Evolutionary conservation across 1,140 invertebrate genomes (phyloP).

Genomic region (Scaptomyza hsui): DNA sequence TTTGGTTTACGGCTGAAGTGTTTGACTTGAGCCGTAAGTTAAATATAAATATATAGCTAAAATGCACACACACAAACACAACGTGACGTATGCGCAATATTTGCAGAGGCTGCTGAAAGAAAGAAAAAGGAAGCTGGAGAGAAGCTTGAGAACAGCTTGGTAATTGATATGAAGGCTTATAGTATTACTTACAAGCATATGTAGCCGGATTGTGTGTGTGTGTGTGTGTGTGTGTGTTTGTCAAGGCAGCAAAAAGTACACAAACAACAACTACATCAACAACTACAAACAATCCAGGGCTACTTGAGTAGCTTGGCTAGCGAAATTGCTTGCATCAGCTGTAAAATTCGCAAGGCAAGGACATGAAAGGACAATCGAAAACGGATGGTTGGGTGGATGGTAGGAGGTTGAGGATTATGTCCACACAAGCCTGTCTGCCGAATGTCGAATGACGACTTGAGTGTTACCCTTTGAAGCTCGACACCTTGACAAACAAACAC

Average conservation of each 20-base stretch:
- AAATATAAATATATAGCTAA: conserved; percentile 39
- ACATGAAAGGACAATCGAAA: conserved; percentile 30
- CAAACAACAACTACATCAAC: too few relatives aligned
- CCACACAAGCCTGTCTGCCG: neutral
- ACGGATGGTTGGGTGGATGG: too few relatives aligned
- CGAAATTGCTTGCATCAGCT: conserved; percentile 46
- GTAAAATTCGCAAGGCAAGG: conserved; percentile 17
- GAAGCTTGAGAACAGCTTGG: conserved; percentile 26
- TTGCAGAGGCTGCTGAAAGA: conserved; percentile 13
- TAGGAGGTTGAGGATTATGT: neutral
- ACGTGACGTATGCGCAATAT: conserved; percentile 53
- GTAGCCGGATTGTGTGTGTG: conserved; percentile 6
- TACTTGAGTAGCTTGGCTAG: conserved; percentile 16
- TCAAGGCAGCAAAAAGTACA: conserved; percentile 16
- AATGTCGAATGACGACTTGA: conserved; percentile 15
- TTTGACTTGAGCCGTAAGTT: conserved; percentile 62
- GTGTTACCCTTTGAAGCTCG: conserved; percentile 23
- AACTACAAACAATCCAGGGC: conserved; percentile 2
- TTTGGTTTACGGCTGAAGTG: conserved; percentile 58
- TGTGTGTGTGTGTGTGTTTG: conserved; percentile 16
- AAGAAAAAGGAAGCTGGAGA: neutral
- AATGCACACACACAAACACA: conserved; percentile 7
- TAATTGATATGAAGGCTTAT: conserved; percentile 74
- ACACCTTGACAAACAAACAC: conserved; percentile 27
- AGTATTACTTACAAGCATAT: conserved; percentile 55